Base-by-base conservation (phyloP, 1,140 invertebrate genomes). In the Phenacoccus solenopsis region DNA sequence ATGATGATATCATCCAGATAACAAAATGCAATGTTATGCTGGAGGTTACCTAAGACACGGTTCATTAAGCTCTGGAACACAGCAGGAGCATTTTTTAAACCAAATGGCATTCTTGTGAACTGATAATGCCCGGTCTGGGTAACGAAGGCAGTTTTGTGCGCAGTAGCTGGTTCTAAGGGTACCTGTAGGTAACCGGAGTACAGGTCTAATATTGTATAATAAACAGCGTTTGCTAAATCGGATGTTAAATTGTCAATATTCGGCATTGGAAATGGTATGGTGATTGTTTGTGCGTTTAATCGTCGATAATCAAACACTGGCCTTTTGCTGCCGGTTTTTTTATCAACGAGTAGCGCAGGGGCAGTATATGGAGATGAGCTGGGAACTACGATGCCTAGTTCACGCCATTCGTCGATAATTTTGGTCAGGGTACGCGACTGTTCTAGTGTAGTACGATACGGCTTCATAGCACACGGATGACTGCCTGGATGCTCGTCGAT, bases 241-340 rank as follows among this genome's bases (percentile, higher is more conserved):
- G 81, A 78, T 69, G 80, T 71, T n/a, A 78, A 78, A 16, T 82
- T 80, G 13, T 78, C 76, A 20, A 84, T 82, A 10, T 79, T 72
- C 7, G 84, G 83, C 10, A 86, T 68, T 0, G 84, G 84, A 74
- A 79, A 85, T 35, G 72, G 74, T 73, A 84, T 81, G 1, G 73
- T 74, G n/a, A 79, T 74, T 7, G 77, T 79, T 61, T 75, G 74
- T 56, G 78, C 74, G 73, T 81, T 81, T 61, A 80, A 67, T 70
- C 77, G 76, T 28, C 78, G 38, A 68, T 77, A 81, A 72, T 79
- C 79, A 3, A 76, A 59, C 0, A 70, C 57, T 1, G 76, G 22
- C 32, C 75, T 13, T 3, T 56, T 73, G 24, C 74, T 22, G 13
- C 67, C 67, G 0, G 10, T 12, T 0, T 27, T n/a, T 12, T 71